Percentiles rank a stretch among this genome's conserved stretches.
phyloP scores from a whole-genome alignment of 2,113 vertebrate species.

The Spilogale gracilis region DNA sequence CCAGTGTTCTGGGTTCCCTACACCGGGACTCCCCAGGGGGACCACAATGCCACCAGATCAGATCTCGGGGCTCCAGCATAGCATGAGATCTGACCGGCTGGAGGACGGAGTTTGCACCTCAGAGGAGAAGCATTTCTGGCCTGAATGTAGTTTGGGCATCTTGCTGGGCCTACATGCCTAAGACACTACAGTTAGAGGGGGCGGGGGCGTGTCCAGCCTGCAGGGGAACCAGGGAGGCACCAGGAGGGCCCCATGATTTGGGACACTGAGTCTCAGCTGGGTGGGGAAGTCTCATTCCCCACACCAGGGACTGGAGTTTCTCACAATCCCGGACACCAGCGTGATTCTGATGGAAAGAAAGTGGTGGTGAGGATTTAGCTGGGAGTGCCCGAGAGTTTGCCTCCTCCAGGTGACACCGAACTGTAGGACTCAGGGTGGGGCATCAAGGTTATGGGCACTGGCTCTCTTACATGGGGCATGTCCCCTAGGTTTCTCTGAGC shows the following conservation, averaged over 20 bases:
- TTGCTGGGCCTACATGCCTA: fast-evolving
- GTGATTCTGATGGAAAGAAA: background rate
- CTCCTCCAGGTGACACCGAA: background rate
- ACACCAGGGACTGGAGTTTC: background rate
- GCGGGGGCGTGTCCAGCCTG: fast-evolving
- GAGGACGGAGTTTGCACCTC: background rate
- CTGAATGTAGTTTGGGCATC: too few relatives aligned
- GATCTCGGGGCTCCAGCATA: background rate
- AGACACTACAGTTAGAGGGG: background rate
- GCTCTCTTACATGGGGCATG: background rate
- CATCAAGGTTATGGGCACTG: fast-evolving
- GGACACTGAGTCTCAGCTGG: fast-evolving
- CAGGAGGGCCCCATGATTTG: fast-evolving
- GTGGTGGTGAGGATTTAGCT: fast-evolving
- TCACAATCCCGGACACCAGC: background rate
- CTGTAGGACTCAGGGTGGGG: background rate
- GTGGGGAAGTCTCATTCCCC: background rate
- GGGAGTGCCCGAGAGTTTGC: background rate
- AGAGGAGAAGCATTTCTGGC: background rate
- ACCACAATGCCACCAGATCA: background rate
- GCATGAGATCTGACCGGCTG: background rate
- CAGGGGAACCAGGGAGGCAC: background rate
- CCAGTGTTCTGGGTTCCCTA: background rate
- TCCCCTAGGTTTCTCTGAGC: background rate
- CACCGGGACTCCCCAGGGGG: fast-evolving